A percentile compares a stretch with the other conserved stretches of the same genome.
These are phyloP conservation scores for Polypterus senegalus DNA, from an alignment of 2,113 vertebrate species.

Conservation along the genomic window DNA sequence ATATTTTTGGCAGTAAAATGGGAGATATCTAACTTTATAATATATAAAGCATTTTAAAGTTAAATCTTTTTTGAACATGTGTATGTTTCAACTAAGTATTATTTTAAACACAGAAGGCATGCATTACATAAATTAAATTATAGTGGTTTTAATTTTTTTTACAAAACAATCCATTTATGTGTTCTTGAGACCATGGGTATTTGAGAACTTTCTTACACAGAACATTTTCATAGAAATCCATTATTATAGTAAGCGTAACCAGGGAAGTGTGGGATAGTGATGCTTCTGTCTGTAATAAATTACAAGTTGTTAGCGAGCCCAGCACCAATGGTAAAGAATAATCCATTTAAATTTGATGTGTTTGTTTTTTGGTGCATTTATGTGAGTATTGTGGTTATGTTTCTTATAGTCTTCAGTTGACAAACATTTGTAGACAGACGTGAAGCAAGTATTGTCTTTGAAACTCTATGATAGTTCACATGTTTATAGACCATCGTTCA, in stretches of 20 bases:
- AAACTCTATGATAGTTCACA: too few relatives aligned
- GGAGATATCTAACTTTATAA: background rate
- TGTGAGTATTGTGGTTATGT: too few relatives aligned
- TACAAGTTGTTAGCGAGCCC: too few relatives aligned
- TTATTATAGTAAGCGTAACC: constrained; percentile 25
- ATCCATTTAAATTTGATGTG: too few relatives aligned
- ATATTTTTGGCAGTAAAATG: background rate
- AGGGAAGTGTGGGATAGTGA: too few relatives aligned
- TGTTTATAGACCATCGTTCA: too few relatives aligned
- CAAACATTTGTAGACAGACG: too few relatives aligned
- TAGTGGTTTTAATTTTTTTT: constrained; percentile 59
- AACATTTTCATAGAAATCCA: constrained; percentile 64
- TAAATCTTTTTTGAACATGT: background rate
- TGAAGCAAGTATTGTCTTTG: too few relatives aligned
- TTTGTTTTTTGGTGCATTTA: too few relatives aligned
- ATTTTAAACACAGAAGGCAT: background rate
- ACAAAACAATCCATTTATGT: constrained; percentile 64
- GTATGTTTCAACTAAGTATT: background rate
- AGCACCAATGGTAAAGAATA: too few relatives aligned
- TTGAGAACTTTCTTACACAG: constrained; percentile 62
- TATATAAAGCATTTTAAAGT: background rate
- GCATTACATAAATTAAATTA: background rate
- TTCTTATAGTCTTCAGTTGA: too few relatives aligned
- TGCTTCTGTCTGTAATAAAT: too few relatives aligned
- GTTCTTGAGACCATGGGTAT: constrained; percentile 41